Evolutionary conservation across 2,797 vertebrate species (phyloP), one percentile per base, ranked within the genome.

Genomic region (Thalassophryne amazonica): DNA sequence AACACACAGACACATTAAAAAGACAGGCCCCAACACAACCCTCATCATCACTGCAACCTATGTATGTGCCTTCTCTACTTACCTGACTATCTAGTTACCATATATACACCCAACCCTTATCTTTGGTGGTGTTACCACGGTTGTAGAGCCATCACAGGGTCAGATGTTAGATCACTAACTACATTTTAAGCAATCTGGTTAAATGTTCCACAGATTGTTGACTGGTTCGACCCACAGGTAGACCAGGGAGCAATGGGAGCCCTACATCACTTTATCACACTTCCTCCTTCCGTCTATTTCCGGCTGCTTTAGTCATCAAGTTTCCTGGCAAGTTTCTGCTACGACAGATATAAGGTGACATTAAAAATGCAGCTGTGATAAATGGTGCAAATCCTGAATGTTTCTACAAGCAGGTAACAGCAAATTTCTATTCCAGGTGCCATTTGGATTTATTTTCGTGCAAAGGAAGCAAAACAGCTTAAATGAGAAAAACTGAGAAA

Each of bases 51-150:
- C 37, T 39, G 58, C 41, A 23, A 75, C 68, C 77, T 63, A 60
- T 54, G 61, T 63, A 60, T 54, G 61, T 80, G 62, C 68, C 60
- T 78, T 83, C 81, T 87, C 76, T 73, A 59, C 76, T 86, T 78
- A 87, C 77, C 76, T 85, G 81, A 42, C 80, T 83, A 85, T 89
- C 76, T 67, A 83, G 75, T 88, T 86, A 83, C 79, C 61, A 57
- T 69, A 71, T 31, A 56, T 56, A 56, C 73, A n/a, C n/a, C n/a
- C n/a, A n/a, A n/a, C n/a, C n/a, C n/a, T n/a, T 55, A 64, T 68
- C 52, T 66, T 19, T 69, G 50, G 32, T 67, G 28, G 40, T 45
- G 60, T 40, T 69, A 63, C 60, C 68, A 52, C 41, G 37, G 35
- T 33, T 46, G 36, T 53, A 39, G 47, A 37, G 47, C 43, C 61